These are phyloP conservation scores for Ostrea denselamellosa DNA, from an alignment of 1,140 invertebrate genomes.

Conservation along the genomic window DNA sequence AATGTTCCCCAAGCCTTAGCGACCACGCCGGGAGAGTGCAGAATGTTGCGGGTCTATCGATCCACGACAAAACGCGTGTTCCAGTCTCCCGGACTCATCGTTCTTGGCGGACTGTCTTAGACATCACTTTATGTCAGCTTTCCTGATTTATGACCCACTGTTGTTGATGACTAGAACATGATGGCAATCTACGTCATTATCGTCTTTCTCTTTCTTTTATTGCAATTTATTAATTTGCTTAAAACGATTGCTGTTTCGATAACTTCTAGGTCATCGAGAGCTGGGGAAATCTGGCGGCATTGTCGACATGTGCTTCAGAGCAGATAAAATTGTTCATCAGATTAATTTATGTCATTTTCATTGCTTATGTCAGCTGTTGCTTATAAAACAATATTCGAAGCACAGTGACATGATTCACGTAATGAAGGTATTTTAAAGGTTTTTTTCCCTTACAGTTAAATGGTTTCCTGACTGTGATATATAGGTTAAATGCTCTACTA, in stretches of 20 bases:
- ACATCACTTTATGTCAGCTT: slow-evolving; percentile 19
- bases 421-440: not conserved
- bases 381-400: not conserved
- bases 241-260: not conserved
- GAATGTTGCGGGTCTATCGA: slow-evolving; percentile 10
- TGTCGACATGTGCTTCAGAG: slow-evolving; percentile 6
- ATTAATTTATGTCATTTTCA: slow-evolving; percentile 39
- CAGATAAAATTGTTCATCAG: slow-evolving; percentile 33
- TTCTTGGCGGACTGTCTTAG: slow-evolving; percentile 16
- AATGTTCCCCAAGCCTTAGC: not conserved
- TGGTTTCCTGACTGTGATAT: not conserved
- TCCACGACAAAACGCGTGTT: not conserved
- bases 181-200: not conserved
- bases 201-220: slow-evolving; percentile 18
- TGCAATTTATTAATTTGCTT: slow-evolving; percentile 9
- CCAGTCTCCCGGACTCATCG: not conserved
- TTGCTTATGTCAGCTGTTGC: not conserved
- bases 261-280: slow-evolving; percentile 2
- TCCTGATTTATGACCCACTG: slow-evolving; percentile 15
- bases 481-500: not conserved
- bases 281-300: not conserved
- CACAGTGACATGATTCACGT: not conserved
- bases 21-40: not conserved
- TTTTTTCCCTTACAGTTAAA: not conserved
- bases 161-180: not conserved